phyloP scores from a whole-genome alignment of 1,140 invertebrate genomes.

The Leptinotarsa defecta region DNA sequence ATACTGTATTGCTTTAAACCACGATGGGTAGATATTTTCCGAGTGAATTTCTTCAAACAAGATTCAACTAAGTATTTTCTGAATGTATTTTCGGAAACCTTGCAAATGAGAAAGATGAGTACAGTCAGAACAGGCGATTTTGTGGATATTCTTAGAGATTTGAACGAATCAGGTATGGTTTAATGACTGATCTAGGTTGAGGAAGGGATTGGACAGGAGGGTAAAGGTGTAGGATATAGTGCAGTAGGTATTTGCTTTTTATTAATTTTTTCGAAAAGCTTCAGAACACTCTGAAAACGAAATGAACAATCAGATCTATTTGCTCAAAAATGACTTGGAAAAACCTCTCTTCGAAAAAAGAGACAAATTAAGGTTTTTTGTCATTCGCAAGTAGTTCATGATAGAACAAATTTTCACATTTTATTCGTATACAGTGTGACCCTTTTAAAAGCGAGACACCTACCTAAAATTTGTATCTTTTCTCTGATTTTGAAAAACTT shows the following conservation, averaged over 20 bases:
- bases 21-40: slow-evolving; percentile 41
- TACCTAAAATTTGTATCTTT: too few species aligned
- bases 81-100: background rate
- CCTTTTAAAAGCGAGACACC: too few species aligned
- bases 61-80: background rate
- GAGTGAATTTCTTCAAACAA: slow-evolving; percentile 25
- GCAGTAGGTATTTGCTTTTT: too few species aligned
- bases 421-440: too few species aligned
- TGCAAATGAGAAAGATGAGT: background rate
- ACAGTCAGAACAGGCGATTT: background rate
- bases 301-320: background rate
- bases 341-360: background rate
- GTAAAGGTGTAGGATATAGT: too few species aligned
- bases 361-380: too few species aligned
- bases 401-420: too few species aligned
- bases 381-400: too few species aligned
- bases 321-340: background rate
- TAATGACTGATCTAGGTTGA: background rate
- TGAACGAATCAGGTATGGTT: background rate
- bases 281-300: too few species aligned
- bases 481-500: too few species aligned
- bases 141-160: background rate
- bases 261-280: too few species aligned
- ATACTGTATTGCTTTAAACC: slow-evolving; percentile 40
- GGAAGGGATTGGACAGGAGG: too few species aligned